These are phyloP conservation scores for Ophthalmolycus amberensis DNA, from an alignment of 2,113 vertebrate species.

Conservation along the genomic window DNA sequence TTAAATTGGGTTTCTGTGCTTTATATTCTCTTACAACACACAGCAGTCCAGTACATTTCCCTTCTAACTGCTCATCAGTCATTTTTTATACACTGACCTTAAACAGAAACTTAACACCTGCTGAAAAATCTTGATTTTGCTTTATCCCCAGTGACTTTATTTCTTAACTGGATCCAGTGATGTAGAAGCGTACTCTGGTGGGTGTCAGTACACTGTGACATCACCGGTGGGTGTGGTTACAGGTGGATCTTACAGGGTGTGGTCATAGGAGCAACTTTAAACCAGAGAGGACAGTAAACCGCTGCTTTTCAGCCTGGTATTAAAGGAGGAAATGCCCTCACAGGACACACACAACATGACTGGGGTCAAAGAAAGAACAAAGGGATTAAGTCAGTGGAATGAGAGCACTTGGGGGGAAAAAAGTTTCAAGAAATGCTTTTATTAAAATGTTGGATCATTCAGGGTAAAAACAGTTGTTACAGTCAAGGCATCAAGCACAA, in stretches of 20 bases:
- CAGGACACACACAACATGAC: background rate
- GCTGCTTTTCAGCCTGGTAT: background rate
- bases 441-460: constrained; percentile 30
- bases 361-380: background rate
- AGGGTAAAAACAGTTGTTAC: background rate
- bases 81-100: background rate
- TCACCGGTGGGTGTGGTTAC: background rate
- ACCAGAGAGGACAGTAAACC: background rate
- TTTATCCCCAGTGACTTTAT: no score
- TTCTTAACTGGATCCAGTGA: background rate
- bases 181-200: background rate
- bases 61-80: background rate
- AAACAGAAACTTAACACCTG: background rate
- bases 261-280: background rate
- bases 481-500: background rate
- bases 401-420: background rate
- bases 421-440: constrained; percentile 18
- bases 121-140: background rate
- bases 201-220: background rate
- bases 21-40: background rate
- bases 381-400: background rate
- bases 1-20: background rate
- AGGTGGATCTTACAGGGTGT: background rate
- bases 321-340: background rate
- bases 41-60: background rate